Evolutionary conservation across 2,797 vertebrate genomes (phyloP).

Genomic region (Geotrypetes seraphini): DNA sequence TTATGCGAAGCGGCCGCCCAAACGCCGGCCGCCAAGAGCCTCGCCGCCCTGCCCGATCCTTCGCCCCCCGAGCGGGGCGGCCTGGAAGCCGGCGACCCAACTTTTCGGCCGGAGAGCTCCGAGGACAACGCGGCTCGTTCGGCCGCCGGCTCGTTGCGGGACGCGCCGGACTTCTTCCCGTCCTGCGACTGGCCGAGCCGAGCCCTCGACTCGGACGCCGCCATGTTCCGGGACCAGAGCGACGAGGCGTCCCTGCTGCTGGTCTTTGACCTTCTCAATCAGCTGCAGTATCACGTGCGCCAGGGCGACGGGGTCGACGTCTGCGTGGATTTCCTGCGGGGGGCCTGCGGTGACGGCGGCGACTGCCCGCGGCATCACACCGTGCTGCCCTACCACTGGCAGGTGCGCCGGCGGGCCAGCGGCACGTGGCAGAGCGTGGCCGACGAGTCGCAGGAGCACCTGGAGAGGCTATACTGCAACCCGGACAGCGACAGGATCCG

Average conservation of each 20-base stretch:
- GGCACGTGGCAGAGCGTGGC: constrained; percentile 87
- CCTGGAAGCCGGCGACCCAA: constrained; percentile 54
- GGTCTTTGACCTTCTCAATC: constrained; percentile 92
- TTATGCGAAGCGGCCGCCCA: constrained; percentile 72
- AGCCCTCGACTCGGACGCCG: constrained; percentile 54
- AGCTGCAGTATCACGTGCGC: constrained; percentile 95
- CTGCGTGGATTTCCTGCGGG: constrained; percentile 93
- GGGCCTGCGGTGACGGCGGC: constrained; percentile 78
- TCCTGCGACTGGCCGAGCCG: constrained; percentile 56
- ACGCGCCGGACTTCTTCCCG: constrained; percentile 54
- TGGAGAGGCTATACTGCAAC: constrained; percentile 97
- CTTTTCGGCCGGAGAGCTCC: constrained; percentile 47
- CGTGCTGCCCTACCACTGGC: constrained; percentile 91
- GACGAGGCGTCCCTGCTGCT: constrained; percentile 94
- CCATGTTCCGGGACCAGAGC: constrained; percentile 93
- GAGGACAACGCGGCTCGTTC: constrained; percentile 41
- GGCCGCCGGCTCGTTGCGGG: constrained; percentile 57
- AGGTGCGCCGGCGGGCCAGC: constrained; percentile 72
- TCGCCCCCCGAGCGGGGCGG: too few relatives aligned
- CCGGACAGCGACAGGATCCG: constrained; percentile 93
- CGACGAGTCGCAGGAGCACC: constrained; percentile 93
- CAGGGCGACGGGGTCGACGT: constrained; percentile 84
- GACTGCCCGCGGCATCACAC: constrained; percentile 94
- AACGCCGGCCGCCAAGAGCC: too few relatives aligned
- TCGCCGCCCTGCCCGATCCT: too few relatives aligned